A percentile compares a stretch with the other conserved stretches of the same genome.
Evolutionary conservation across 2,113 vertebrate genomes (phyloP).

Genomic region (Xyliphius kryptos): DNA sequence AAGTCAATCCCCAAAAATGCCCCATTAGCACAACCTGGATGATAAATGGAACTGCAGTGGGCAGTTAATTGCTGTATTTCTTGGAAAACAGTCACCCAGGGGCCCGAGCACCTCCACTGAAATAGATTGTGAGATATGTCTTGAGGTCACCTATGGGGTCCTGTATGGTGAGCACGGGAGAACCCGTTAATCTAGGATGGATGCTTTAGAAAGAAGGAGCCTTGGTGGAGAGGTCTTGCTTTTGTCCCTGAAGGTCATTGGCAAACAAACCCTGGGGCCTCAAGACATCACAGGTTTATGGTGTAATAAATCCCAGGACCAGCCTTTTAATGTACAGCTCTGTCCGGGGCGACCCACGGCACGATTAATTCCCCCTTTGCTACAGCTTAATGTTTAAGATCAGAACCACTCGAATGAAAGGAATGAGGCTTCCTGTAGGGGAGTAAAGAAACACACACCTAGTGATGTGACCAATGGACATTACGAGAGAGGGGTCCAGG

Average conservation of each 20-base stretch:
- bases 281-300: slow-evolving; percentile 59
- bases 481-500: background rate
- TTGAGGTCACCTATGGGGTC: background rate
- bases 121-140: background rate
- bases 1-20: slow-evolving; percentile 45
- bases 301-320: slow-evolving; percentile 62
- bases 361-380: slow-evolving; percentile 1
- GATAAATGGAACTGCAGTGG: slow-evolving; percentile 50
- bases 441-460: slow-evolving; percentile 3
- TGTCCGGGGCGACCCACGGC: background rate
- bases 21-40: slow-evolving; percentile 63
- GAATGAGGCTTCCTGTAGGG: slow-evolving; percentile 15
- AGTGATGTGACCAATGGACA: background rate
- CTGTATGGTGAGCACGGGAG: slow-evolving; percentile 4
- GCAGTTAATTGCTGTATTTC: slow-evolving; percentile 53
- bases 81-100: slow-evolving; percentile 34
- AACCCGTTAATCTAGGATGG: slow-evolving; percentile 26
- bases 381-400: background rate
- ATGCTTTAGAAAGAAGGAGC: slow-evolving; percentile 27
- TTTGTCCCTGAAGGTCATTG: slow-evolving; percentile 54
- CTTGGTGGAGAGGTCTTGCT: slow-evolving; percentile 35
- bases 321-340: slow-evolving; percentile 34
- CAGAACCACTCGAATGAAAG: slow-evolving; percentile 5
- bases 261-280: slow-evolving; percentile 54
- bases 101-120: slow-evolving; percentile 22